Base-by-base conservation (phyloP, 1,140 invertebrate genomes). In the Aradophagus sp. region DNA sequence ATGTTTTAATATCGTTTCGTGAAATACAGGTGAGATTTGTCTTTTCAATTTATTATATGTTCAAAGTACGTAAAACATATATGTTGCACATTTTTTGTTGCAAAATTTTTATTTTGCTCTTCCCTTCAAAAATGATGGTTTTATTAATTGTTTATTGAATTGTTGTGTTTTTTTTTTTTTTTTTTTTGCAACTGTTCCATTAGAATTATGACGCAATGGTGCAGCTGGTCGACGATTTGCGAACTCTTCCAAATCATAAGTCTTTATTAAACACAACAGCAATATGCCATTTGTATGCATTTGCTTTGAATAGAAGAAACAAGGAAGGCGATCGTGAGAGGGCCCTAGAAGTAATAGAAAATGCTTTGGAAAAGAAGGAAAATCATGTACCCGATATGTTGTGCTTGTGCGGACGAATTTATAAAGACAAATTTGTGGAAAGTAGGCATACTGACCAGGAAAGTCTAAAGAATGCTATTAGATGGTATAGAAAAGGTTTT, bases 401-500 rank as follows among this genome's bases (percentile, higher is more conserved):
- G n/a, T 99, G 98, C 80, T 88, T 99, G 1, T 99, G 97, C 84
- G 98, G 98, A 1, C 89, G 98, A 53, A 99, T 99, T 79, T 99
- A 99, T 82, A 99, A 99, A 86, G 98, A 99, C 85, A 97, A 94
- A 81, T 99, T 99, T 87, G 95, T 98, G 12, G 97, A 99, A 87
- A 97, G 95, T 27, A 90, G 93, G 68, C 97, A 97, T 80, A 90
- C 89, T 0, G 97, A 99, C 81, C 89, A 90, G 76, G 92, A 94
- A 16, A 96, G 95, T 77, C 87, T 99, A 47, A 89, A 93, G 19
- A 92, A 94, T 87, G 97, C 98, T 16, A 99, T 99, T 74, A 90
- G 94, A 83, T 99, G 98, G 98, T 99, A 99, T 82, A 89, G 97
- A 59, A 96, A 98, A 88, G 97, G 97, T 38, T 99, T 99, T 86